Evolutionary conservation across 2,797 vertebrate genomes (phyloP).

Genomic region (Amniataba percoides): DNA sequence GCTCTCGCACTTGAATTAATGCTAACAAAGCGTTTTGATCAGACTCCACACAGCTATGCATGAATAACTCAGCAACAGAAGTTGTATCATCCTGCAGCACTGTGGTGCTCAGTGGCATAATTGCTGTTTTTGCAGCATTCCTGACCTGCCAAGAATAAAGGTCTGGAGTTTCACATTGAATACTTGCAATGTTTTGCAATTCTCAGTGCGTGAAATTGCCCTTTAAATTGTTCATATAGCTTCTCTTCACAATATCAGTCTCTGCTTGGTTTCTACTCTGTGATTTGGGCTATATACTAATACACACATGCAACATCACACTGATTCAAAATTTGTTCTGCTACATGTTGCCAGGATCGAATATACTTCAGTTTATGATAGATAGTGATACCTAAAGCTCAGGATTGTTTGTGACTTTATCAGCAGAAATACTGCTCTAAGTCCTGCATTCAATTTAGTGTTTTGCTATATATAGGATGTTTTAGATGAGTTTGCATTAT

Average conservation of each 20-base stretch:
- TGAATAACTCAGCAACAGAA: constrained; percentile 44
- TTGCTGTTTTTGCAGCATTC: constrained; percentile 11
- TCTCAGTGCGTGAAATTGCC: not conserved
- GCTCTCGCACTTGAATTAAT: not conserved
- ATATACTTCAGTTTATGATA: too few relatives aligned
- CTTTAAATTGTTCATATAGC: not conserved
- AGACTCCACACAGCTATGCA: not conserved
- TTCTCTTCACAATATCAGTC: constrained; percentile 4
- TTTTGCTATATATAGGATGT: too few relatives aligned
- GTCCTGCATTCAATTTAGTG: too few relatives aligned
- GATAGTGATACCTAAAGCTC: not conserved
- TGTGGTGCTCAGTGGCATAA: constrained; percentile 18
- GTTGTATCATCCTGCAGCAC: constrained; percentile 8
- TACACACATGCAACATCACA: not conserved
- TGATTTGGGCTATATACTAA: constrained; percentile 10
- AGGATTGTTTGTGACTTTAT: not conserved
- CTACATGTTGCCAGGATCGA: too few relatives aligned
- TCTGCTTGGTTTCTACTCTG: not conserved
- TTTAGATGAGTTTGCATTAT: too few relatives aligned
- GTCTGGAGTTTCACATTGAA: not conserved
- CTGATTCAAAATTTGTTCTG: not conserved
- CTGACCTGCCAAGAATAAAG: constrained; percentile 19
- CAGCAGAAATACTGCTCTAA: not conserved
- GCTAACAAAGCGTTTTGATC: constrained; percentile 13
- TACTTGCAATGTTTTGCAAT: constrained; percentile 6